phyloP scores from a whole-genome alignment of 2,797 vertebrate genomes.

The Gambelia wislizenii region DNA sequence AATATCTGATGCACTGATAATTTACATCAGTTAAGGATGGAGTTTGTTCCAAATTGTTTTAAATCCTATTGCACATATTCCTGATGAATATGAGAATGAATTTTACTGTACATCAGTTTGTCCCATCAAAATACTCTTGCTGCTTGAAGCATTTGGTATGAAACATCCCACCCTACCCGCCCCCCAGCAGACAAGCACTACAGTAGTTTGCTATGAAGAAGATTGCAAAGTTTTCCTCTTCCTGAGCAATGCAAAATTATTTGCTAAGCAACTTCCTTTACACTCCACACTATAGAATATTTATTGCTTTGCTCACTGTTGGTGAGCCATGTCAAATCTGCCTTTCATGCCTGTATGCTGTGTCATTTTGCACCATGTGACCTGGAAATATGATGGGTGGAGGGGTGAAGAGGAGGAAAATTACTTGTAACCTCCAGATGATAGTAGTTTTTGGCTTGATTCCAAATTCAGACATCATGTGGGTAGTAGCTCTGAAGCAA shows the following conservation, averaged over 20 bases:
- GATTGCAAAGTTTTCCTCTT: conserved; percentile 41
- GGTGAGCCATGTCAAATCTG: conserved; percentile 64
- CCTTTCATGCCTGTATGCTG: conserved; percentile 65
- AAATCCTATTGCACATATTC: conserved; percentile 71
- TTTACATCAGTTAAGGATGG: conserved; percentile 70
- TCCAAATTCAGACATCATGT: conserved; percentile 44
- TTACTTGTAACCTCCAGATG: background rate
- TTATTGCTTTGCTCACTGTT: conserved; percentile 60
- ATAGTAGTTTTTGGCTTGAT: conserved; percentile 31
- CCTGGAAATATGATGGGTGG: conserved; percentile 32
- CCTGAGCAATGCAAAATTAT: conserved; percentile 58
- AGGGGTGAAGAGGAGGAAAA: conserved; percentile 7
- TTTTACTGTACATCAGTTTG: conserved; percentile 68
- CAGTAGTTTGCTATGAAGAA: conserved; percentile 54
- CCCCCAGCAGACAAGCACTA: conserved; percentile 49
- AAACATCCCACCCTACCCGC: background rate
- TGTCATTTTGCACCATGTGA: conserved; percentile 58
- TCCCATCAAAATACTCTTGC: conserved; percentile 60
- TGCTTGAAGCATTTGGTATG: conserved; percentile 62
- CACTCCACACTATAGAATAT: conserved; percentile 31
- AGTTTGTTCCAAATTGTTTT: conserved; percentile 76
- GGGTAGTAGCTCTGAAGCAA: conserved; percentile 27
- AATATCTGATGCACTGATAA: conserved; percentile 74
- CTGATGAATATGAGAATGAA: conserved; percentile 71
- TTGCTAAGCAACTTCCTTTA: conserved; percentile 36